A percentile compares a stretch with the other conserved stretches of the same genome.
phyloP scores from a whole-genome alignment of 2,888 invertebrate genomes.

The Ypsolopha sequella region DNA sequence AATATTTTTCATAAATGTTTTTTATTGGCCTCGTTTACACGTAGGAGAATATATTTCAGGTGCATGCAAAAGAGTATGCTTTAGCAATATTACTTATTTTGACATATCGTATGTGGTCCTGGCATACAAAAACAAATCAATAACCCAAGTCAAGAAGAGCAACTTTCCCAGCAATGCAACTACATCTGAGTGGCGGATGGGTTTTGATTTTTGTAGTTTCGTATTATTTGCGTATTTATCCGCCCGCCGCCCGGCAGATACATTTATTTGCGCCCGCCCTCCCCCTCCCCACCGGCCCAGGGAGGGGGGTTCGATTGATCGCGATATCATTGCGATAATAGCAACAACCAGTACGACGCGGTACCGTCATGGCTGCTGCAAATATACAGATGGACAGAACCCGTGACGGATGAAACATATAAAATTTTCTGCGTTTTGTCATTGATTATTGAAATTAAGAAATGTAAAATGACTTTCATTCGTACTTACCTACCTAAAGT shows the following conservation, averaged over 20 bases:
- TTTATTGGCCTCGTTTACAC: too few species aligned
- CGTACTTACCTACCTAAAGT: too few species aligned
- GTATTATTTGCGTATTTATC: constrained; percentile 71
- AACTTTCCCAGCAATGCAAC: constrained; percentile 18
- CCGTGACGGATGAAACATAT: constrained; percentile 23
- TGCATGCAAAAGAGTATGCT: too few species aligned
- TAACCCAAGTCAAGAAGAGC: constrained; percentile 31
- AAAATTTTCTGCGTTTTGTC: constrained; percentile 4
- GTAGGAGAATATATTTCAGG: too few species aligned
- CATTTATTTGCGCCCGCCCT: constrained; percentile 56
- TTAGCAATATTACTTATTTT: too few species aligned
- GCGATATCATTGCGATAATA: constrained; percentile 71
- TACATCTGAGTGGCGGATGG: constrained; percentile 63
- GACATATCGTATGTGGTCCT: neutral
- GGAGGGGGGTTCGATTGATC: constrained; percentile 61
- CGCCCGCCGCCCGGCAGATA: constrained; percentile 65
- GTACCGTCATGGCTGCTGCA: constrained; percentile 39
- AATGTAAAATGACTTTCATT: too few species aligned
- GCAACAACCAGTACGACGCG: constrained; percentile 47
- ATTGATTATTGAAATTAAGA: too few species aligned
- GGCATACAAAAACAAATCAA: neutral
- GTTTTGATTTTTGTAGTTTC: constrained; percentile 72
- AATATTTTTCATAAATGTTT: too few species aligned
- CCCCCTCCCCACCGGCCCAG: constrained; percentile 7
- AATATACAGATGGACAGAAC: constrained; percentile 34